phyloP scores from a whole-genome alignment of 2,888 invertebrate genomes.

The Acrocera orbiculus region DNA sequence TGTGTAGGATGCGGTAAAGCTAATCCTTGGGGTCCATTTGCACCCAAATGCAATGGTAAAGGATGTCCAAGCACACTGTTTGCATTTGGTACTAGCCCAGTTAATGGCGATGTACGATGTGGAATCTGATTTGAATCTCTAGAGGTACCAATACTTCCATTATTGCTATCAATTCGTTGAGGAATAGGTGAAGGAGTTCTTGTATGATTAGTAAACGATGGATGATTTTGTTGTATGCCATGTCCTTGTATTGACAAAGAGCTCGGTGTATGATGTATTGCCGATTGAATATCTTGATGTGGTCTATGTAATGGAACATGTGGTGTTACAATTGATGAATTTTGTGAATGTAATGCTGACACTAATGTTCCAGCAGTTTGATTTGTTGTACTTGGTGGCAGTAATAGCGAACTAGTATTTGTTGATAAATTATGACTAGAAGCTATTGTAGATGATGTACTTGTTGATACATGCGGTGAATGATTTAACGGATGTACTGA shows the following conservation, averaged over 20 bases:
- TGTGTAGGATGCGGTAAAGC: slow-evolving; percentile 10
- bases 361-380: slow-evolving; percentile 18
- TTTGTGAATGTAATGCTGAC: slow-evolving; percentile 19
- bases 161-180: slow-evolving; percentile 19
- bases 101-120: slow-evolving; percentile 27
- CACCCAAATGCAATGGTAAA: slow-evolving; percentile 25
- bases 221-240: slow-evolving; percentile 12
- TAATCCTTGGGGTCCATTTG: slow-evolving; percentile 23
- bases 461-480: slow-evolving; percentile 18
- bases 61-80: slow-evolving; percentile 28
- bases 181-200: slow-evolving; percentile 23
- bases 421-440: slow-evolving; percentile 12
- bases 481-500: slow-evolving; percentile 23
- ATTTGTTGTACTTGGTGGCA: slow-evolving; percentile 26
- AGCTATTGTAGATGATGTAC: slow-evolving; percentile 17
- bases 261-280: slow-evolving; percentile 30
- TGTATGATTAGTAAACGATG: slow-evolving; percentile 1
- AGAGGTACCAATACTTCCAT: slow-evolving; percentile 4
- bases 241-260: slow-evolving; percentile 26
- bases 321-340: slow-evolving; percentile 7
- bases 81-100: slow-evolving; percentile 21
- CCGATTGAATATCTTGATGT: slow-evolving; percentile 26
- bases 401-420: slow-evolving; percentile 33
- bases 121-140: slow-evolving; percentile 11
- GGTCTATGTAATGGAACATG: slow-evolving; percentile 27